Percentiles rank a stretch among this genome's conserved stretches.
phyloP scores from a whole-genome alignment of 2,113 vertebrate genomes.

The Hippocampus zosterae region DNA sequence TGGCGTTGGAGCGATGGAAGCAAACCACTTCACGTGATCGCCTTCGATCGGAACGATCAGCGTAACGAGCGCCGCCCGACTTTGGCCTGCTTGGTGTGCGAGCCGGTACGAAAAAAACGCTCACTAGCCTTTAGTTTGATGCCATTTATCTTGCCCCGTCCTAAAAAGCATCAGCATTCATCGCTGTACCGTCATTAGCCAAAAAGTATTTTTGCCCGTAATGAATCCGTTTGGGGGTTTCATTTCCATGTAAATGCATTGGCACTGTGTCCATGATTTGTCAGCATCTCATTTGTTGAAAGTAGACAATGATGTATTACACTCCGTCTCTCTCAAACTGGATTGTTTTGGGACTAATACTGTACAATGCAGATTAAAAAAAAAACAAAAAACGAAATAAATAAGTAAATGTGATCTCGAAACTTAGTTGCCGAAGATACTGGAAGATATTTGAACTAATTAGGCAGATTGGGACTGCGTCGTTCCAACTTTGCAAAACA shows the following conservation, averaged over 20 bases:
- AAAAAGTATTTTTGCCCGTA: slow-evolving; percentile 56
- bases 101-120: too few relatives aligned
- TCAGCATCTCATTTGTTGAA: slow-evolving; percentile 57
- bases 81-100: too few relatives aligned
- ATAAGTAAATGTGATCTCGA: background rate
- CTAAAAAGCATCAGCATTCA: background rate
- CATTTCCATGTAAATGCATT: slow-evolving; percentile 70
- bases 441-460: slow-evolving; percentile 18
- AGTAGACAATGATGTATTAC: background rate
- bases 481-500: slow-evolving; percentile 23
- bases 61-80: too few relatives aligned
- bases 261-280: slow-evolving; percentile 55
- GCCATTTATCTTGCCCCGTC: too few relatives aligned
- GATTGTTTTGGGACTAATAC: slow-evolving; percentile 27
- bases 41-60: too few relatives aligned
- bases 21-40: too few relatives aligned
- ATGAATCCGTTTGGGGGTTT: slow-evolving; percentile 41
- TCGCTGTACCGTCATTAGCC: slow-evolving; percentile 40
- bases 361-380: background rate
- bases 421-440: slow-evolving; percentile 11
- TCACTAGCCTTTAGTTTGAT: too few relatives aligned
- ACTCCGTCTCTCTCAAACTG: background rate
- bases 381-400: too few relatives aligned
- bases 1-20: too few relatives aligned
- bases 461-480: slow-evolving; percentile 11